Evolutionary conservation across 2,113 vertebrate species (phyloP).

Genomic region (Atractosteus spatula): DNA sequence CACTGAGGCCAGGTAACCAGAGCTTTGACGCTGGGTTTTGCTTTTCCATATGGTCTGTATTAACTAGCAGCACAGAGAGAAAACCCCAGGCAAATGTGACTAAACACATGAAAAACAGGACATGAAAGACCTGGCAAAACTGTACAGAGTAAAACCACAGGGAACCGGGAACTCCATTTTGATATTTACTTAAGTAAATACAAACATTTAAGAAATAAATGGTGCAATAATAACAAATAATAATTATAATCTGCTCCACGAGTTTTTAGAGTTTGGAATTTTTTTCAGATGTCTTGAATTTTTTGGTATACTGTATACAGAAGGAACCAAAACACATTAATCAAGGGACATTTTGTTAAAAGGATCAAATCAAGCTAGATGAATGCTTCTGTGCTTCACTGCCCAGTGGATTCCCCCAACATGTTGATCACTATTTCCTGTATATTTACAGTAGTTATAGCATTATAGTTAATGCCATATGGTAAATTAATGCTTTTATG

Average conservation of each 20-base stretch:
- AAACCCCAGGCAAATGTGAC: constrained; percentile 45
- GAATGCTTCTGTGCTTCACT: too few species aligned
- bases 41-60: background rate
- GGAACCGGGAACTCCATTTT: constrained; percentile 34
- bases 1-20: background rate
- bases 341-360: too few species aligned
- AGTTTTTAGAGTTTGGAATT: too few species aligned
- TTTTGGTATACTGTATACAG: too few species aligned
- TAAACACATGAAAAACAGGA: constrained; percentile 21
- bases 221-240: constrained; percentile 36
- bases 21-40: background rate
- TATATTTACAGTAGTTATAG: too few species aligned
- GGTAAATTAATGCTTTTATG: too few species aligned
- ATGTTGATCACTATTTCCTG: too few species aligned
- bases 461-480: too few species aligned
- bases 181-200: constrained; percentile 46
- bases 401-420: too few species aligned
- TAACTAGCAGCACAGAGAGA: background rate
- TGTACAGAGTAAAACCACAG: constrained; percentile 53
- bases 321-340: too few species aligned
- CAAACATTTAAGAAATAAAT: constrained; percentile 32
- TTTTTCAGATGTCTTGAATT: too few species aligned
- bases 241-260: background rate
- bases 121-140: constrained; percentile 22
- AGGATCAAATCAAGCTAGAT: too few species aligned